Evolutionary conservation across 2,797 vertebrate species (phyloP), one percentile per base, ranked within the genome.

Genomic region (Chaenodraco wilsoni): DNA sequence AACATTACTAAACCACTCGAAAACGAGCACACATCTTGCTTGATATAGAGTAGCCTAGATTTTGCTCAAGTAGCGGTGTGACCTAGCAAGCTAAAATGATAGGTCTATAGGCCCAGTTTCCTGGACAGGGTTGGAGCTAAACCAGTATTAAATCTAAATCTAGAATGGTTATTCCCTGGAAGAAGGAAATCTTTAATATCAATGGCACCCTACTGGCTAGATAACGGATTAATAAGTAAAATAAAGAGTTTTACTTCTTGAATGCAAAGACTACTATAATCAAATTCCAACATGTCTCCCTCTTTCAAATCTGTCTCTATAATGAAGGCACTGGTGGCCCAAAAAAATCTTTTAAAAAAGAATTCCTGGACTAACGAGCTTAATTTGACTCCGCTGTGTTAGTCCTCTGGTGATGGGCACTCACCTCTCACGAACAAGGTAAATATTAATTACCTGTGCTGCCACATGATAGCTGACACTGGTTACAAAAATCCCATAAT

Each of bases 11-110:
- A 62, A 56, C 16, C 48, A 46, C 5, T 52, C 0, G 52, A 41
- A 65, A 15, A 46, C 43, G 50, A 65, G 31, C 58, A 55, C 56
- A 59, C 27, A 72, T 64, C 76, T 37, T 9, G 33, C 67, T 57
- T 13, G 43, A 37, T 27, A 15, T 10, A 56, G 3, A 71, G 33
- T 49, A 59, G 23, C 27, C 21, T 54, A 44, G 14, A 68, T 65
- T 58, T 64, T 14, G 63, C 44, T 55, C 19, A 37, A n/a, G 62
- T 48, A 72, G 70, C 19, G 1, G 19, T 68, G 23, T 68, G 21
- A 72, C 21, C 45, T 58, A 64, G 16, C 17, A 64, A 61, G 21
- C 40, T 66, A 33, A 46, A 50, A 15, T 51, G 52, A 60, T 31
- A 0, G 56, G 56, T 59, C 12, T 27, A 44, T 56, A 45, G 62